A percentile compares a stretch with the other conserved stretches of the same genome.
These are phyloP conservation scores for Helogale parvula DNA, from an alignment of 2,113 vertebrate species.

Conservation along the genomic window DNA sequence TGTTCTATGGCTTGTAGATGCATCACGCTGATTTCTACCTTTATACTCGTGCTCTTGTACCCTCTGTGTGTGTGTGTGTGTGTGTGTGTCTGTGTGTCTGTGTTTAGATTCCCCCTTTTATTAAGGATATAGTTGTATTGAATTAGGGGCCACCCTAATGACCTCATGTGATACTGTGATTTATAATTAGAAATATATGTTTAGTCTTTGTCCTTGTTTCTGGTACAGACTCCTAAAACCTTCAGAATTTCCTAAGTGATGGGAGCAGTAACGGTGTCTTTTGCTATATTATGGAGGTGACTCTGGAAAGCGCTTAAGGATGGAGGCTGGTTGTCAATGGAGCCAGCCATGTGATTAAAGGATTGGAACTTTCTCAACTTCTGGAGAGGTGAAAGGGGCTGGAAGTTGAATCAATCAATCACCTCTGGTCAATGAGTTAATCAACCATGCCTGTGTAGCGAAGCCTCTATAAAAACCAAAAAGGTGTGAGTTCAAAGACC, in stretches of 20 bases:
- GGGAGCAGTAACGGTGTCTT: background rate
- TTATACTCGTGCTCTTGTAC: background rate
- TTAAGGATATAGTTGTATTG: background rate
- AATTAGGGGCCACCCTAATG: background rate
- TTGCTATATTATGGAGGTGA: background rate
- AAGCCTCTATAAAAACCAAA: background rate
- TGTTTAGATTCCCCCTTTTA: background rate
- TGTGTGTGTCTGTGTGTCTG: background rate
- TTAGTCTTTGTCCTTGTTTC: background rate
- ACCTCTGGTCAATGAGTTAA: background rate
- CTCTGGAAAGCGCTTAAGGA: background rate
- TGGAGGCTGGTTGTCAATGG: background rate
- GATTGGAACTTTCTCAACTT: background rate
- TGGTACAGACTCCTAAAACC: background rate
- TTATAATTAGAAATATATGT: background rate
- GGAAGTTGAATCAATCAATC: background rate
- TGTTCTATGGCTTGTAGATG: background rate
- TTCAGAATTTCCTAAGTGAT: background rate
- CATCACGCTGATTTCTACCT: background rate
- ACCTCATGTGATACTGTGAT: background rate
- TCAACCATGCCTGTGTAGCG: background rate
- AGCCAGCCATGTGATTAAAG: background rate
- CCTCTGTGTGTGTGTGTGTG: fast-evolving
- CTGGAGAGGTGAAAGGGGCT: background rate
- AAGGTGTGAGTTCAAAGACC: background rate